Conservation (phyloP, 2,797 vertebrate species). For the Enteromius paludinosus region DNA sequence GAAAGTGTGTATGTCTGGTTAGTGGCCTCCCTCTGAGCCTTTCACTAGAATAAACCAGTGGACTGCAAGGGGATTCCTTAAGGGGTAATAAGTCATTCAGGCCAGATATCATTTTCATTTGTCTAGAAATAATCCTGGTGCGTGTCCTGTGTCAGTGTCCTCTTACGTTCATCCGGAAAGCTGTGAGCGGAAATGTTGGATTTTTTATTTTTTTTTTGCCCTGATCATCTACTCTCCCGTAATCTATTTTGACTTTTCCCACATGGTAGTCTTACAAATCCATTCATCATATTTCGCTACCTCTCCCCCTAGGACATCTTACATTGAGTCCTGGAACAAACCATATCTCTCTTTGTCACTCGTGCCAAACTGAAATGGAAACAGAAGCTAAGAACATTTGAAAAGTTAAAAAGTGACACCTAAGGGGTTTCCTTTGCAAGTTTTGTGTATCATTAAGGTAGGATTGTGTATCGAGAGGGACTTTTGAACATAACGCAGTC, state of each 20-base stretch:
- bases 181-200: slow-evolving; percentile 65
- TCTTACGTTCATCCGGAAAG: slow-evolving; percentile 63
- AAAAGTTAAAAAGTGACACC: slow-evolving; percentile 53
- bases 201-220: slow-evolving; percentile 24
- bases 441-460: slow-evolving; percentile 58
- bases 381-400: slow-evolving; percentile 61
- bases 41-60: slow-evolving; percentile 50
- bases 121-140: slow-evolving; percentile 52
- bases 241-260: slow-evolving; percentile 62
- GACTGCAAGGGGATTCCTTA: slow-evolving; percentile 54
- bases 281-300: slow-evolving; percentile 70
- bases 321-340: slow-evolving; percentile 46
- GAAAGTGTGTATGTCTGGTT: slow-evolving; percentile 51
- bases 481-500: slow-evolving; percentile 11
- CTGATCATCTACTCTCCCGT: slow-evolving; percentile 58
- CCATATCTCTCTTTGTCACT: slow-evolving; percentile 61
- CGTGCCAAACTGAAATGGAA: slow-evolving; percentile 67
- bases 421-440: slow-evolving; percentile 55
- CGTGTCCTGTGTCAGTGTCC: slow-evolving; percentile 52
- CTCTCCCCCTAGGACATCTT: slow-evolving; percentile 61
- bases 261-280: slow-evolving; percentile 65
- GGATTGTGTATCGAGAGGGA: slow-evolving; percentile 13
- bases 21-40: slow-evolving; percentile 48
- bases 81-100: slow-evolving; percentile 48
- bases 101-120: slow-evolving; percentile 58